Conservation (phyloP, 2,113 vertebrate species). For the Antennarius striatus region DNA sequence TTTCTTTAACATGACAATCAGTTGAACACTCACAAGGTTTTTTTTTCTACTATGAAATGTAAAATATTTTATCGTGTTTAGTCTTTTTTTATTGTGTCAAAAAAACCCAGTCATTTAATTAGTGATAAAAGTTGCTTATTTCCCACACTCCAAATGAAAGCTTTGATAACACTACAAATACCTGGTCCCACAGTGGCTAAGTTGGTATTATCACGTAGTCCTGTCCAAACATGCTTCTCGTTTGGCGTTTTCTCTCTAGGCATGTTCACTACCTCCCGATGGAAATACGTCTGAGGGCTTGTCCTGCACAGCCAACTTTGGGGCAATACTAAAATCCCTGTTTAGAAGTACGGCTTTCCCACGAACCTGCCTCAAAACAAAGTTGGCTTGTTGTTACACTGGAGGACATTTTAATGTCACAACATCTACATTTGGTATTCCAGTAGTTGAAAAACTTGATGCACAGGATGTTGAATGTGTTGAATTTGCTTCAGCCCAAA, state of each 20-base stretch:
- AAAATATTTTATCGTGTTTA: too few relatives aligned
- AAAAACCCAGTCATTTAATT: conserved; percentile 14
- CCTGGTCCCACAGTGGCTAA: conserved; percentile 46
- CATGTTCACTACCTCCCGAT: conserved; percentile 53
- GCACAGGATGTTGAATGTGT: too few relatives aligned
- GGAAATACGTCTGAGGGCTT: conserved; percentile 44
- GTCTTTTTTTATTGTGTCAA: too few relatives aligned
- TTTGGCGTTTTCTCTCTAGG: conserved; percentile 63
- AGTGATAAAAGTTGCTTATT: conserved; percentile 33
- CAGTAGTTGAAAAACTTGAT: background rate
- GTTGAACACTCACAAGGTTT: too few relatives aligned
- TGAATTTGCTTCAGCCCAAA: too few relatives aligned
- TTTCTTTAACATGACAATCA: too few relatives aligned
- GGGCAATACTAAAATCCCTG: conserved; percentile 14
- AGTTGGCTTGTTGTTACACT: background rate
- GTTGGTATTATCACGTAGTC: conserved; percentile 61
- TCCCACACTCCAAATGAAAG: conserved; percentile 31
- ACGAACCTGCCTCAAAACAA: background rate
- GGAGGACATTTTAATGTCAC: background rate
- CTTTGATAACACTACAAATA: conserved; percentile 47
- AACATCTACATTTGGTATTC: background rate
- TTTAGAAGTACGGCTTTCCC: conserved; percentile 5
- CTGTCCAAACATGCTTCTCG: conserved; percentile 64
- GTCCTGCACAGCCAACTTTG: conserved; percentile 34
- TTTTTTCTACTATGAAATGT: too few relatives aligned